phyloP scores from a whole-genome alignment of 1,140 invertebrate genomes.

The Maconellicoccus hirsutus region DNA sequence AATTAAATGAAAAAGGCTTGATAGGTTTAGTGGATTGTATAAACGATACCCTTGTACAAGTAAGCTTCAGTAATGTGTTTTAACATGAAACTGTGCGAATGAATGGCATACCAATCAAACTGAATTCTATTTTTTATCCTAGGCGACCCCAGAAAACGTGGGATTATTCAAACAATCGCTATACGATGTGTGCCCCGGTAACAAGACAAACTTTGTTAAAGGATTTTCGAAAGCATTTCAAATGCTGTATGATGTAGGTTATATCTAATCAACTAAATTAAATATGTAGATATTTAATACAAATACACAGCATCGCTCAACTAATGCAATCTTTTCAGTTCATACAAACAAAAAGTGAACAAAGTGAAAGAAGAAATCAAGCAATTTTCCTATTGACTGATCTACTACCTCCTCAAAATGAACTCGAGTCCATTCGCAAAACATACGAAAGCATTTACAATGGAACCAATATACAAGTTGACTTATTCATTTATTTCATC shows the following conservation, averaged over 20 bases:
- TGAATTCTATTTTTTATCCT: constrained; percentile 23
- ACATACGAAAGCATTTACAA: constrained; percentile 65
- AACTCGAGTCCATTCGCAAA: constrained; percentile 76
- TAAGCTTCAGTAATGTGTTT: not conserved
- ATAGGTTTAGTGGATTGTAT: constrained; percentile 54
- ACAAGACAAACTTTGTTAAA: constrained; percentile 72
- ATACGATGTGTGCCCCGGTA: constrained; percentile 52
- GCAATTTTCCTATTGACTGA: constrained; percentile 98
- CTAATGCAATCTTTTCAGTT: constrained; percentile 39
- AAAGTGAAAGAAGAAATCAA: constrained; percentile 70
- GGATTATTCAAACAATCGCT: constrained; percentile 59
- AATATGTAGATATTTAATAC: too few relatives aligned
- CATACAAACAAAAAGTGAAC: constrained; percentile 34
- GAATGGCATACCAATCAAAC: not conserved
- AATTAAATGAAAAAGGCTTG: constrained; percentile 58
- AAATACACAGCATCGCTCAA: too few relatives aligned
- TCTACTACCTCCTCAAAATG: constrained; percentile 65
- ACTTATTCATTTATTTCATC: constrained; percentile 94
- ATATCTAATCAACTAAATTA: not conserved
- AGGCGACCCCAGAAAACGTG: constrained; percentile 87
- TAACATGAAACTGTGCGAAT: not conserved
- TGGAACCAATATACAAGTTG: constrained; percentile 57
- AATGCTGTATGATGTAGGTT: constrained; percentile 55
- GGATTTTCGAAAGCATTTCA: constrained; percentile 79
- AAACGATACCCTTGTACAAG: constrained; percentile 33